Evolutionary conservation across 1,140 invertebrate genomes (phyloP).

Genomic region (Caenorhabditis tropicalis): DNA sequence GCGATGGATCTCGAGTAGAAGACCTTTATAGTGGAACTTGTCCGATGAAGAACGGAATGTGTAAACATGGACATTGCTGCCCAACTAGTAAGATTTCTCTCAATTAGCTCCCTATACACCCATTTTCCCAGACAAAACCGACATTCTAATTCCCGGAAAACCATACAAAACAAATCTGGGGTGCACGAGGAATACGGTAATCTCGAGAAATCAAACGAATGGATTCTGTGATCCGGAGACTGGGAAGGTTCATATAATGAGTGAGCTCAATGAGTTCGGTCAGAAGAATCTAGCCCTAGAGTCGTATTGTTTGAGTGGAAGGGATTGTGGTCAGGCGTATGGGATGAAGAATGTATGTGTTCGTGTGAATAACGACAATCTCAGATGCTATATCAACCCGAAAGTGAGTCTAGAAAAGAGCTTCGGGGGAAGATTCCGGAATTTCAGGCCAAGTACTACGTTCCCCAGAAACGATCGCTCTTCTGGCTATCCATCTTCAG

Average conservation of each 20-base stretch:
- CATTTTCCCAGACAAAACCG: background rate
- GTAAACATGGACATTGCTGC: background rate
- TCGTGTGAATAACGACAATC: background rate
- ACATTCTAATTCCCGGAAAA: background rate
- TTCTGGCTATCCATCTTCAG: background rate
- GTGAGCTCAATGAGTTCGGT: background rate
- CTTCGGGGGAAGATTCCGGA: background rate
- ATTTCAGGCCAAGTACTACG: background rate
- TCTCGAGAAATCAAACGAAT: background rate
- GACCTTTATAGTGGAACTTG: background rate
- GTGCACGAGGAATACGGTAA: background rate
- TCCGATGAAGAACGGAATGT: background rate
- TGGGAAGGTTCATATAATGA: background rate
- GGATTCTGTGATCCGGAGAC: conserved; percentile 15
- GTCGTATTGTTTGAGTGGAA: background rate
- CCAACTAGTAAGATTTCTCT: background rate
- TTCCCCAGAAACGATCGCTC: background rate
- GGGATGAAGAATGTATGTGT: background rate
- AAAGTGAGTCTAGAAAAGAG: background rate
- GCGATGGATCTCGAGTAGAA: background rate
- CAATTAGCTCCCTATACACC: too few species aligned
- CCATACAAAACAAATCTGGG: background rate
- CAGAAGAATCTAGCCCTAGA: background rate
- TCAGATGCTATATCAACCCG: background rate
- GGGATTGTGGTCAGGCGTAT: conserved; percentile 8